Percentiles rank a stretch among this genome's conserved stretches.
Evolutionary conservation across 2,113 vertebrate species (phyloP).

Genomic region (Nasalis larvatus): DNA sequence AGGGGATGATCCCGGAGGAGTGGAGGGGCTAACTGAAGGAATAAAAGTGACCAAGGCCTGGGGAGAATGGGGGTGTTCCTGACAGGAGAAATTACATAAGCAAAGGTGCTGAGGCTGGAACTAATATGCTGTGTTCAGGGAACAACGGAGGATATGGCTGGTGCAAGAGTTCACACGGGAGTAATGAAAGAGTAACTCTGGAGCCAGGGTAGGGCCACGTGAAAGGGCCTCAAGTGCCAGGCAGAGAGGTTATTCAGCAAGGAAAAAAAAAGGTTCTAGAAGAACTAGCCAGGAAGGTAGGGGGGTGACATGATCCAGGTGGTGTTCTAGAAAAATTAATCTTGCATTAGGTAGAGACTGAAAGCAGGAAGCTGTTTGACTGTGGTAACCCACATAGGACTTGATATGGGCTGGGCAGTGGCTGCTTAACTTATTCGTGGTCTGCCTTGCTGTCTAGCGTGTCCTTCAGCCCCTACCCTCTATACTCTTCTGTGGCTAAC

Average conservation of each 20-base stretch:
- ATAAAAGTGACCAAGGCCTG: not conserved
- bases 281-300: conserved; percentile 50
- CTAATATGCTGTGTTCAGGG: not conserved
- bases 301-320: conserved; percentile 55
- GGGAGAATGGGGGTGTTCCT: not conserved
- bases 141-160: not conserved
- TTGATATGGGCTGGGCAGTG: not conserved
- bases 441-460: not conserved
- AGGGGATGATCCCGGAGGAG: not conserved
- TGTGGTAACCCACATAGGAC: not conserved
- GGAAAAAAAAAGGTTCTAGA: not conserved
- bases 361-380: not conserved
- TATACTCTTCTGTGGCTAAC: no score
- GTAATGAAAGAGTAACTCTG: not conserved
- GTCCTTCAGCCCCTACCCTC: not conserved
- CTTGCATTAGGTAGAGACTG: not conserved
- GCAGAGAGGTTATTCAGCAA: not conserved
- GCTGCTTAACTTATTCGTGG: not conserved
- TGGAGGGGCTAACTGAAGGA: not conserved
- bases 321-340: conserved; percentile 17
- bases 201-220: not conserved
- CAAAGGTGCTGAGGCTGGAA: not conserved
- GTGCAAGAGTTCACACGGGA: not conserved
- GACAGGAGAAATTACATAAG: not conserved
- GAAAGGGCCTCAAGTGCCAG: not conserved